Base-by-base conservation (phyloP, 2,797 vertebrate genomes). In the Kryptolebias ocellatus region DNA sequence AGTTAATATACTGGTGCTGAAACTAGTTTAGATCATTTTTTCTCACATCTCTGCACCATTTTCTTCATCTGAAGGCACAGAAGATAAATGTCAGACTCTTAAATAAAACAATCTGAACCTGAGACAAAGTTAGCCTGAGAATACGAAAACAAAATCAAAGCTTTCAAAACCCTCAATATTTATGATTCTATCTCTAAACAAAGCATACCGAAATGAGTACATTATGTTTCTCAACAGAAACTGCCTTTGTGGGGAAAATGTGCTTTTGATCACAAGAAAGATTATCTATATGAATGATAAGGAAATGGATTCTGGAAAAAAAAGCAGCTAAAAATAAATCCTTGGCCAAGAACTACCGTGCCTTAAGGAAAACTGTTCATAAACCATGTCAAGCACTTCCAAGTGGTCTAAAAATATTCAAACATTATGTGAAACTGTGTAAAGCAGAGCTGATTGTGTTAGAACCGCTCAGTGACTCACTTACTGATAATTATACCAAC, bases 311-410 rank as follows among this genome's bases (percentile, higher is more conserved):
- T 15, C 42, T 44, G 31, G 7, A 44, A 3, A 46, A 17, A 46
- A 17, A n/a, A 46, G 45, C 45, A 42, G 39, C 11, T 42, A 42
- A 42, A 42, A 42, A 7, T 47, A 47, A 18, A 49, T 9, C n/a
- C 7, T 14, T 24, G 58, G 50, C 56, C 50, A 29, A 47, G 49
- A 70, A 54, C 58, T 34, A 53, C 1, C 18, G 17, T 0, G 53
- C 68, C 75, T 53, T 27, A 53, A 83, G 75, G 78, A 61, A 68
- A 53, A 12, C 49, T 61, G 62, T 64, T 83, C 59, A 83, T 86
- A 71, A 74, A 76, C 54, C 16, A 7, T 74, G 67, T 79, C 73
- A 74, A 83, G 78, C 52, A 60, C 66, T 80, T 75, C 79, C 29
- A 77, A 62, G 60, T 49, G 15, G 39, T 69, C 61, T 77, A 72